Conservation (phyloP, 2,888 invertebrate species). For the Tanaodytes sp. region DNA sequence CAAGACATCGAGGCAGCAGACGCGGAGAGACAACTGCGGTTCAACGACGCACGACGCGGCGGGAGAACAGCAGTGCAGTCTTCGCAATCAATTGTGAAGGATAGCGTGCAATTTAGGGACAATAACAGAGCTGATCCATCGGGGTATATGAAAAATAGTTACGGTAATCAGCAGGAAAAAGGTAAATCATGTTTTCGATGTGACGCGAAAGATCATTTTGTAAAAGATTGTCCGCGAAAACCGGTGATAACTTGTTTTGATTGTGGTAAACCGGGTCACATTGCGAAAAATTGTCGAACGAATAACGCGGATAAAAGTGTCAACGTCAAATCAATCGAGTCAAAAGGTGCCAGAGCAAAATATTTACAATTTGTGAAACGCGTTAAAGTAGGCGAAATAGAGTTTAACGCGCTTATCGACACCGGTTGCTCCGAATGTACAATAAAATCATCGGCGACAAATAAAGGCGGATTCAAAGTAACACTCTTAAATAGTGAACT, state of each 20-base stretch:
- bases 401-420: conserved; percentile 5
- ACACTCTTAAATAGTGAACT: conserved; percentile 3
- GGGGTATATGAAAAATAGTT: neutral
- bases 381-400: conserved; percentile 9
- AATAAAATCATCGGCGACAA: conserved; percentile 4
- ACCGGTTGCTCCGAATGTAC: conserved; percentile 22
- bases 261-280: neutral
- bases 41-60: too few relatives aligned
- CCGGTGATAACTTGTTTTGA: conserved; percentile 6
- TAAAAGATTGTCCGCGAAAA: conserved; percentile 14
- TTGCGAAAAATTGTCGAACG: conserved; percentile 8
- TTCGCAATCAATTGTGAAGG: neutral
- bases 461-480: conserved; percentile 12
- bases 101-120: neutral
- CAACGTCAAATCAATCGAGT: neutral
- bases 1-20: neutral
- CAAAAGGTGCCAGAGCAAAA: neutral
- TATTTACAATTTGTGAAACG: conserved; percentile 11
- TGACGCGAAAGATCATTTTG: conserved; percentile 3
- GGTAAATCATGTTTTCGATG: conserved; percentile 16
- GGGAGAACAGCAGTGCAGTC: neutral
- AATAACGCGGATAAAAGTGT: conserved; percentile 4
- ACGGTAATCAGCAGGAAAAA: neutral
- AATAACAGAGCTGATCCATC: neutral
- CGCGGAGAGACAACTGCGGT: neutral